Base-by-base conservation (phyloP, 2,888 invertebrate genomes). In the Pheosia gnoma region DNA sequence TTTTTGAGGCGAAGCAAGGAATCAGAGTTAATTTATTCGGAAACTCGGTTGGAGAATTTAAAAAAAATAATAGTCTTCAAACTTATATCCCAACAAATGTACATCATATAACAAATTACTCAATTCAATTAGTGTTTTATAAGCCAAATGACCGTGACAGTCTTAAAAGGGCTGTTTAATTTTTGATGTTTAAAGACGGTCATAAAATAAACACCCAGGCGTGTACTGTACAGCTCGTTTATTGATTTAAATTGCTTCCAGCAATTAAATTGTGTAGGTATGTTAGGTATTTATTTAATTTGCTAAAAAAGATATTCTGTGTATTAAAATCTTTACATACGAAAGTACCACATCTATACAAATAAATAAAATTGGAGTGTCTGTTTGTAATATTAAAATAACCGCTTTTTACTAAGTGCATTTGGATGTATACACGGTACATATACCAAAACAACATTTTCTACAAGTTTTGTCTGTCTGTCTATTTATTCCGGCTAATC, bases 91-190 rank as follows among this genome's bases (percentile, higher is more conserved):
- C 56, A 54, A 62, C 57, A 52, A 49, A 59, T 53, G 47, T 62
- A 51, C 49, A 25, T 52, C 45, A 36, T 58, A 56, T 45, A 59
- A 70, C 55, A 63, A 66, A 65, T 66, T 64, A 62, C 61, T 59
- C 58, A 62, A 63, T 68, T 69, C 63, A 68, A 67, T 68, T 68
- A 67, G 65, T 11, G 54, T 59, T 66, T 66, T 62, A 67, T 61
- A 52, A 55, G 49, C 55, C 41, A 56, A 61, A 25, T n/a, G 61
- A 61, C 55, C 58, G 55, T 55, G 55, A 61, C n/a, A 49, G 43
- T 41, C 38, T 56, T 52, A 39, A 60, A 59, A 52, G 55, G 55
- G 55, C 58, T 55, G 55, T 58, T 61, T 41, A 55, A 55, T 58
- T 61, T 58, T 41, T 38, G 58, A 58, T 63, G 59, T 65, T 60